Conservation (phyloP, 1,140 invertebrate species). For the Orius laevigatus region DNA sequence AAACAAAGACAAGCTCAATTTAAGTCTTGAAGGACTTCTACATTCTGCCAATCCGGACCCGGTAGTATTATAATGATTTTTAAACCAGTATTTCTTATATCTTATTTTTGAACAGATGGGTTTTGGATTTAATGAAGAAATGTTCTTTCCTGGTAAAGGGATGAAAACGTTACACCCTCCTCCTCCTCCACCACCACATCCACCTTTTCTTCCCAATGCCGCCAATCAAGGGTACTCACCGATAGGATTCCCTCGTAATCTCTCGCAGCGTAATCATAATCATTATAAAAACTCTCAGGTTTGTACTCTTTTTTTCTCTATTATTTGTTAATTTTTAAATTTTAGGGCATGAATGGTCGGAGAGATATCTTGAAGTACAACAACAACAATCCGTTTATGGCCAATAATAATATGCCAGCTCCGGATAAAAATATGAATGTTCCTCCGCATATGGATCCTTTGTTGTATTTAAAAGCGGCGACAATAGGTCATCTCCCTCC, state of each 20-base stretch:
- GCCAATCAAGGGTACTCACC: constrained; percentile 3
- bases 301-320: not conserved
- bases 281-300: constrained; percentile 16
- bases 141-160: not conserved
- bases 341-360: constrained; percentile 1
- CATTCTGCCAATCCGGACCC: constrained; percentile 12
- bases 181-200: not conserved
- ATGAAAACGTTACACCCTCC: not conserved
- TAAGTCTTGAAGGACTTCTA: constrained; percentile 14
- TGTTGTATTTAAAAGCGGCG: not conserved
- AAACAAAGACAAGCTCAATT: constrained; percentile 15
- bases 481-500: not conserved
- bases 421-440: not conserved
- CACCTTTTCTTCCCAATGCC: not conserved
- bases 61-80: not conserved
- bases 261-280: constrained; percentile 6
- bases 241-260: constrained; percentile 14
- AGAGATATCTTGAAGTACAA: constrained; percentile 6
- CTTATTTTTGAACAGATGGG: not conserved
- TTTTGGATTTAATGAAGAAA: constrained; percentile 5
- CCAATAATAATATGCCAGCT: constrained; percentile 11
- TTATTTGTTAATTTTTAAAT: constrained; percentile 1
- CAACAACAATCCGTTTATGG: constrained; percentile 14
- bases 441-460: not conserved
- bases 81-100: not conserved